A percentile compares a stretch with the other conserved stretches of the same genome.
Conservation (phyloP, 2,888 invertebrate genomes). For the Biston betularia region DNA sequence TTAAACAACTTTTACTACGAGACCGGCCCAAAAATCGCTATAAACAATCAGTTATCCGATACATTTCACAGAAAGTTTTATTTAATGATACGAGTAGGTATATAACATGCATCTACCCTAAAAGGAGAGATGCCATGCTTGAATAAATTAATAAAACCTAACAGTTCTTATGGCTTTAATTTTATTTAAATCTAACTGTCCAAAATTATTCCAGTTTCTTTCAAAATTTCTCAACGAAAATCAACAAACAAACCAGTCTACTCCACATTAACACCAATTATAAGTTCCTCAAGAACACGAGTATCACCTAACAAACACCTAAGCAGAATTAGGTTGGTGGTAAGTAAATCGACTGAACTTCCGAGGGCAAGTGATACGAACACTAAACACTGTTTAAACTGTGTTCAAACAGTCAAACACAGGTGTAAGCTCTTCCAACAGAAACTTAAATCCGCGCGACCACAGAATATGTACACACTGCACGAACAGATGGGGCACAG, state of each 20-base stretch:
- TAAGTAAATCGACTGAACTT: slow-evolving; percentile 60
- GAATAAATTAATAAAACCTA: too few species aligned
- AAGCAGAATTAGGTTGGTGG: slow-evolving; percentile 56
- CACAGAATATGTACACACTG: slow-evolving; percentile 58
- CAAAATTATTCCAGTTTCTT: not conserved
- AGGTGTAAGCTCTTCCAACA: slow-evolving; percentile 66
- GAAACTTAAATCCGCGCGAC: slow-evolving; percentile 66
- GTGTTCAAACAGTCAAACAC: slow-evolving; percentile 63
- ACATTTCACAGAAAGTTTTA: too few species aligned
- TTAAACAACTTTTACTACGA: too few species aligned
- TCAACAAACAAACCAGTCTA: slow-evolving; percentile 21
- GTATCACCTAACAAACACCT: slow-evolving; percentile 34
- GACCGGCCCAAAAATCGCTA: too few species aligned
- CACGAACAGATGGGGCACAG: slow-evolving; percentile 46
- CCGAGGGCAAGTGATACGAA: slow-evolving; percentile 55
- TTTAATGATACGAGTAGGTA: too few species aligned
- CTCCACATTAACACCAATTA: slow-evolving; percentile 31
- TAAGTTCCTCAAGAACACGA: slow-evolving; percentile 31
- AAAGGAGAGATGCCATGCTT: too few species aligned
- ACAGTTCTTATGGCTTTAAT: too few species aligned
- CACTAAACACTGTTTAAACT: slow-evolving; percentile 50
- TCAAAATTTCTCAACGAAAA: slow-evolving; percentile 34
- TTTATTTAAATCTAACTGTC: not conserved
- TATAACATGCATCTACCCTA: too few species aligned
- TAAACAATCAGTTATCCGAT: too few species aligned